Percentiles rank a stretch among this genome's conserved stretches.
Evolutionary conservation across 2,113 vertebrate genomes (phyloP).

Genomic region (Hydrolagus affinis): DNA sequence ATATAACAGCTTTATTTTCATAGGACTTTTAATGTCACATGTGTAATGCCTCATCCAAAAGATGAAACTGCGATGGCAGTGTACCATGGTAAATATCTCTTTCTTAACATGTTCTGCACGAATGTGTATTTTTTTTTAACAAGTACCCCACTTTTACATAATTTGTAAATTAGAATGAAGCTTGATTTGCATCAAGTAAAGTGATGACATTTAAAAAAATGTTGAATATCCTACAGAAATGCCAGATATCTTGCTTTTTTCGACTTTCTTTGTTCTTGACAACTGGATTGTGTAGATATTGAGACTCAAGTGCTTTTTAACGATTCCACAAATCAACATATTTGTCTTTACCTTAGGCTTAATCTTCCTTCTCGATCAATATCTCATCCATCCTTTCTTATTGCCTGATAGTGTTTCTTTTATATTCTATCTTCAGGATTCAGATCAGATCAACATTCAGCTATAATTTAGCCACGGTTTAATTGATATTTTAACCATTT

Average conservation of each 20-base stretch:
- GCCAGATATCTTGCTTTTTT: not conserved
- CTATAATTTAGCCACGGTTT: not conserved
- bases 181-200: not conserved
- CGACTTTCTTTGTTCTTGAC: not conserved
- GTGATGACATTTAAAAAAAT: not conserved
- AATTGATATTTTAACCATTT: not conserved
- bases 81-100: no score
- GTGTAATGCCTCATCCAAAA: no score
- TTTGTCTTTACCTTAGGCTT: not conserved
- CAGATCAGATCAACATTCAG: not conserved
- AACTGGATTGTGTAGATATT: not conserved
- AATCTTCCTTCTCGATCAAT: not conserved
- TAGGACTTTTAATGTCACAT: no score
- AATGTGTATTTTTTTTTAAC: no score
- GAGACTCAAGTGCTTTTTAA: not conserved
- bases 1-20: no score
- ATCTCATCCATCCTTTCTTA: not conserved
- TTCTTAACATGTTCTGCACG: no score
- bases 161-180: not conserved
- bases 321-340: not conserved
- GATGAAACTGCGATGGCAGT: no score
- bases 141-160: no score
- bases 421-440: not conserved
- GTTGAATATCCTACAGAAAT: not conserved
- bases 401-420: not conserved